Evolutionary conservation across 1,140 invertebrate genomes (phyloP).

Genomic region (Nephotettix cincticeps): DNA sequence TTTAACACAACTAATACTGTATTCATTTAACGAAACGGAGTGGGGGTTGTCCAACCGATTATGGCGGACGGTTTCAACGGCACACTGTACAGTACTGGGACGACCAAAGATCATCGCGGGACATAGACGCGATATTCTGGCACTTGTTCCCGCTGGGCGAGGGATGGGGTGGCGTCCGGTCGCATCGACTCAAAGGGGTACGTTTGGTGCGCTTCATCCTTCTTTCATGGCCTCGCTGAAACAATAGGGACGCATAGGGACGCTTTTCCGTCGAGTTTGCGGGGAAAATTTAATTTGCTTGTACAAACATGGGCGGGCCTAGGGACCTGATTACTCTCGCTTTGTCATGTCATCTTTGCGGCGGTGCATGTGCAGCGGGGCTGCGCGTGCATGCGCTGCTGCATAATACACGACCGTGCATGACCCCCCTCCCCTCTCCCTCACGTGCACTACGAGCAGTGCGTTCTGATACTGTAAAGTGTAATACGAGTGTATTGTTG

Average conservation of each 20-base stretch:
- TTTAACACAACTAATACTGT: no score
- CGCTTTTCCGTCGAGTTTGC: constrained; percentile 2
- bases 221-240: constrained; percentile 7
- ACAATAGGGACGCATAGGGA: constrained; percentile 18
- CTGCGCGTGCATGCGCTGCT: neutral
- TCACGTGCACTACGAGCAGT: neutral
- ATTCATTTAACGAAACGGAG: no score
- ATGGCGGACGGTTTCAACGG: no score
- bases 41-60: no score
- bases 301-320: constrained; percentile 14
- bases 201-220: constrained; percentile 8
- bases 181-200: neutral
- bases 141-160: neutral
- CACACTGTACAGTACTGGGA: no score
- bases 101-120: no score
- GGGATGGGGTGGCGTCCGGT: neutral
- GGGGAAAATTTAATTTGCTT: constrained; percentile 20
- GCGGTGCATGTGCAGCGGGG: neutral
- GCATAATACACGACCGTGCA: neutral
- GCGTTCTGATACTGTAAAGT: no score
- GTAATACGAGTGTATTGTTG: no score
- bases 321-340: neutral
- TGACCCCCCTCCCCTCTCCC: neutral
- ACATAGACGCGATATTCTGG: no score
- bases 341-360: constrained; percentile 1